phyloP scores from a whole-genome alignment of 1,140 invertebrate genomes.

The Drosophila repleta region DNA sequence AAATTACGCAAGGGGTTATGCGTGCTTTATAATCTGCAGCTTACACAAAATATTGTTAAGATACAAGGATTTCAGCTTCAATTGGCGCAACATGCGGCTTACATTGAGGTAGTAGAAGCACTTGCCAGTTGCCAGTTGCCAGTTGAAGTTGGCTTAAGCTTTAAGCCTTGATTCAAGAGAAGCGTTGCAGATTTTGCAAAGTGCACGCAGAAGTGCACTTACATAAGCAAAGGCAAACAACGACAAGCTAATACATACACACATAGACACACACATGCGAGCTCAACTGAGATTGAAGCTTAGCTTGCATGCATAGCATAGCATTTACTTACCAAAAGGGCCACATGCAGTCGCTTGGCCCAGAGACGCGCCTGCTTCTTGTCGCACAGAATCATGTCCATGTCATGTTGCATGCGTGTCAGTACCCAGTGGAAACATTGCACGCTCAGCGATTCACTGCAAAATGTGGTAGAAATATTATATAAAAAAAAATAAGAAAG shows the following conservation, averaged over 20 bases:
- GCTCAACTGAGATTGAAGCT: slow-evolving; percentile 17
- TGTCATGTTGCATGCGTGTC: slow-evolving; percentile 94
- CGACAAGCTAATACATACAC: slow-evolving; percentile 41
- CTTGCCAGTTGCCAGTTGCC: not conserved
- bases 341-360: slow-evolving; percentile 93
- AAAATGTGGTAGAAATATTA: slow-evolving; percentile 41
- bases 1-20: not conserved
- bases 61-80: slow-evolving; percentile 3
- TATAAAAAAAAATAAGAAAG: slow-evolving; percentile 28
- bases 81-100: slow-evolving; percentile 1
- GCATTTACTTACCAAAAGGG: slow-evolving; percentile 86
- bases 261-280: slow-evolving; percentile 9
- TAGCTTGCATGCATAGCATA: slow-evolving; percentile 22
- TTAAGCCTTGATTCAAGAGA: slow-evolving; percentile 46
- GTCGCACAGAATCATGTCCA: slow-evolving; percentile 93
- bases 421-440: slow-evolving; percentile 96
- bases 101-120: slow-evolving; percentile 1
- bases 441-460: slow-evolving; percentile 94
- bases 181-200: slow-evolving; percentile 50
- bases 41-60: not conserved
- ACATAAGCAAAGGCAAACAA: slow-evolving; percentile 66
- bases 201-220: slow-evolving; percentile 78
- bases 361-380: slow-evolving; percentile 93
- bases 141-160: slow-evolving; percentile 34
- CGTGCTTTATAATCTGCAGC: slow-evolving; percentile 1